These are phyloP conservation scores for Simalia tracyae DNA, from an alignment of 2,797 vertebrate species.

Conservation along the genomic window DNA sequence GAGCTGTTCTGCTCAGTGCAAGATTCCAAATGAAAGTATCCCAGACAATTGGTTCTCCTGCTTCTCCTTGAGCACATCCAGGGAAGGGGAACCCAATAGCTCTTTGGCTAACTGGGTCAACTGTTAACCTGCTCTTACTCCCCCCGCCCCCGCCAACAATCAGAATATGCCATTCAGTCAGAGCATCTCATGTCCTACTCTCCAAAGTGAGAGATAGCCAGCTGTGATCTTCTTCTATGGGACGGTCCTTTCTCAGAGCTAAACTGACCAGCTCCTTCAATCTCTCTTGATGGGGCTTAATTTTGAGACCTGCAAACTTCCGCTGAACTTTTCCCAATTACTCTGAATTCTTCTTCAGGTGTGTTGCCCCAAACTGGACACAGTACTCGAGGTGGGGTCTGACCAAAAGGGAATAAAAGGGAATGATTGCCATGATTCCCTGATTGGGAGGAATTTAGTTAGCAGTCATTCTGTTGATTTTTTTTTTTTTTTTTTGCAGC, in stretches of 20 bases:
- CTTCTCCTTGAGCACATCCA: background rate
- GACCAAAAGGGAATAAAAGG: background rate
- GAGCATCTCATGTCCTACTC: background rate
- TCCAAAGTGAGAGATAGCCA: background rate
- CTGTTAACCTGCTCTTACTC: background rate
- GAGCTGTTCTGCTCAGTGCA: background rate
- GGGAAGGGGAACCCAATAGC: background rate
- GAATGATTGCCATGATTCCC: background rate
- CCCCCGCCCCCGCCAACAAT: fast-evolving
- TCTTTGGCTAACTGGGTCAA: background rate
- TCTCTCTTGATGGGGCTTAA: background rate
- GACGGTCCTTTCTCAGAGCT: background rate
- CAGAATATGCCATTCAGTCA: background rate
- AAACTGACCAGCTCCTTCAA: background rate
- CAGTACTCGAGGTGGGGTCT: background rate
- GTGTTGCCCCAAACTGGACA: background rate
- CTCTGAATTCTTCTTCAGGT: background rate
- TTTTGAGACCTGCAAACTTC: background rate
- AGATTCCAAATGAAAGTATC: background rate
- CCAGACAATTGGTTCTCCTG: background rate
- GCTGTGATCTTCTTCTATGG: background rate
- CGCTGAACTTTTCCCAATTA: background rate
- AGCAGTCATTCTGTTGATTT: background rate
- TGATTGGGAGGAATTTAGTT: background rate
- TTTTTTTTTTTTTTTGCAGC: background rate